Conservation (phyloP, 2,797 vertebrate genomes). For the Galago senegalensis region DNA sequence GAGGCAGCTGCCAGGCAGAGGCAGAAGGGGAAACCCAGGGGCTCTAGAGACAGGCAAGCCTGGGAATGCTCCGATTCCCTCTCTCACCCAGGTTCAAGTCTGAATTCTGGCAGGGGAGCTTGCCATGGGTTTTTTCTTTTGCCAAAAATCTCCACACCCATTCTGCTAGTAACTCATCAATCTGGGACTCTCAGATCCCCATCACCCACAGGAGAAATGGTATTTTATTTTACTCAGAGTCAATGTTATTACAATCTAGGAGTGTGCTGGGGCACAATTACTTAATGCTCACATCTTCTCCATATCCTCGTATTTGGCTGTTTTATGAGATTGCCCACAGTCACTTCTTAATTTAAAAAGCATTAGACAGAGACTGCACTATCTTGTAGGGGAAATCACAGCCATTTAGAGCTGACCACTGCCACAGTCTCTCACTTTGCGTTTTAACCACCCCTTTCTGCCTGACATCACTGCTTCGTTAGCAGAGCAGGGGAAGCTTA, state of each 20-base stretch:
- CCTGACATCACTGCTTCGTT: not conserved
- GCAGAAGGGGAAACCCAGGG: not conserved
- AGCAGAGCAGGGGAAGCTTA: constrained; percentile 58
- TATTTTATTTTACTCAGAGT: constrained; percentile 52
- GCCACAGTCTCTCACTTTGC: not conserved
- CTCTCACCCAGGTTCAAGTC: not conserved
- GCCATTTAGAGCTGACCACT: constrained; percentile 37
- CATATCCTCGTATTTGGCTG: constrained; percentile 46
- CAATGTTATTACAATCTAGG: constrained; percentile 39
- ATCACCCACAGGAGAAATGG: not conserved
- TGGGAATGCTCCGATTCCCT: not conserved
- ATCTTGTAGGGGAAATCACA: not conserved
- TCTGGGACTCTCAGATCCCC: not conserved
- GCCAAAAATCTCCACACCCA: constrained; percentile 58
- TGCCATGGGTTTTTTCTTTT: constrained; percentile 8
- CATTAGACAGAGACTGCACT: constrained; percentile 51
- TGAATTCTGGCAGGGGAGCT: not conserved
- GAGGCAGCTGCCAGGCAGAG: not conserved
- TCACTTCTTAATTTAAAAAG: constrained; percentile 76
- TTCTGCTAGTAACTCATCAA: constrained; percentile 12
- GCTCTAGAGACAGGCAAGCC: not conserved
- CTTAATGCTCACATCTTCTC: constrained; percentile 64
- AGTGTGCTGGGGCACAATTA: not conserved
- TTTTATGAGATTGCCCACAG: constrained; percentile 70
- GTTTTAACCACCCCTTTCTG: constrained; percentile 39